Evolutionary conservation across 2,797 vertebrate genomes (phyloP).

Genomic region (Tapera naevia): DNA sequence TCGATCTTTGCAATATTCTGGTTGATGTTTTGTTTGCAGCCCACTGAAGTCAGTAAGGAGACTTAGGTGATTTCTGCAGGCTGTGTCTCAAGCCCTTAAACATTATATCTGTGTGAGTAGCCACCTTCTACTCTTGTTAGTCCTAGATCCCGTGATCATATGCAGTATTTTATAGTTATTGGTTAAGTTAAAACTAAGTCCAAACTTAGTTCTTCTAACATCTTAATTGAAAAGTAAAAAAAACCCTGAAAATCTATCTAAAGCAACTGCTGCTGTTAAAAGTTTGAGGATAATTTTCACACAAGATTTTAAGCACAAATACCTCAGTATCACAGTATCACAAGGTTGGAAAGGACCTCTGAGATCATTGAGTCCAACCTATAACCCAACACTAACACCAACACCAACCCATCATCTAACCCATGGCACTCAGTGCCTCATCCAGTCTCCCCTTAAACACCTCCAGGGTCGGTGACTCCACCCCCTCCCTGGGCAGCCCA

Average conservation of each 20-base stretch:
- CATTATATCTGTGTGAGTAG: background rate
- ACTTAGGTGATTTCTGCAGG: background rate
- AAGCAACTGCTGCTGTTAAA: background rate
- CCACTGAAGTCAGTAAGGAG: background rate
- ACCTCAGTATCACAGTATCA: too few relatives aligned
- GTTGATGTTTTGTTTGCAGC: background rate
- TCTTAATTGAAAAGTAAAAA: background rate
- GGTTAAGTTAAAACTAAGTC: background rate
- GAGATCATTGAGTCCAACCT: too few relatives aligned
- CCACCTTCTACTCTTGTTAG: background rate
- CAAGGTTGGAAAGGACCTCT: too few relatives aligned
- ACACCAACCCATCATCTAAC: too few relatives aligned
- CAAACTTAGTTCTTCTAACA: background rate
- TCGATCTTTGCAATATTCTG: background rate
- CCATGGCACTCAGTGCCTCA: too few relatives aligned
- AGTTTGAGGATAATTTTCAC: background rate
- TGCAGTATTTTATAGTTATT: background rate
- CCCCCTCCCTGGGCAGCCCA: too few relatives aligned
- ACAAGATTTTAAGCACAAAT: background rate
- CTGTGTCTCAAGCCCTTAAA: rapidly evolving
- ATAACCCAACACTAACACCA: too few relatives aligned
- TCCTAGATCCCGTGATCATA: background rate
- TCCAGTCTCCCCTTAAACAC: too few relatives aligned
- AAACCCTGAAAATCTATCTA: background rate
- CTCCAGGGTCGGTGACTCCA: too few relatives aligned